Base-by-base conservation (phyloP, 2,113 vertebrate genomes). In the Myiagra hebetior region DNA sequence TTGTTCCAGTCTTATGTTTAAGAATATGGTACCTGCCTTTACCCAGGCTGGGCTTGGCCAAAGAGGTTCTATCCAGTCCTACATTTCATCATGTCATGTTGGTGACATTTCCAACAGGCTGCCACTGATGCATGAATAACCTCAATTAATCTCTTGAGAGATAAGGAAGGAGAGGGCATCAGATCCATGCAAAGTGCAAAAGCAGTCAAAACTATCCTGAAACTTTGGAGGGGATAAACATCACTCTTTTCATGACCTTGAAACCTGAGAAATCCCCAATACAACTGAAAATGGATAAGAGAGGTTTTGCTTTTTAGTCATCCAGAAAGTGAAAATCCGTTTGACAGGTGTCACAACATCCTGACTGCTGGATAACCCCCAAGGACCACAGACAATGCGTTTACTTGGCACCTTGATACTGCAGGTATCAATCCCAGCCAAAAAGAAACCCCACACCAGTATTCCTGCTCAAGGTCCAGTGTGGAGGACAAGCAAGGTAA, bases 261-360 rank as follows among this genome's bases (percentile, higher is more conserved):
- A 97, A 97, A 97, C 81, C 78, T 94, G 89, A 97, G 96, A 97
- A 96, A 94, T 97, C 68, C 86, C 92, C 88, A 91, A 80, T 95
- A 84, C 59, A 2, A 82, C 89, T 96, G 97, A 94, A 97, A 97
- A 96, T 79, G 89, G 94, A 95, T 90, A 90, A 91, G 72, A 91
- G 69, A 94, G 59, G 24, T 89, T 96, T 92, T 84, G 49, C 74
- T 88, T 96, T 95, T 90, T 81, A 96, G 72, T 88, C 91, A 88
- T 92, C 70, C 39, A 93, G 85, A 95, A 97, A 83, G 93, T 79
- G 91, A 89, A 96, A 97, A 96, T 92, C 88, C 72, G 4, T 81
- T 95, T 97, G 96, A 97, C 89, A 95, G 85, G 84, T 97, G 96
- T 97, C 96, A 97, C 91, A 96, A 97, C 96, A 96, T 97, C 91